These are phyloP conservation scores for Apostichopus parvimensis DNA, from an alignment of 35 echinoderm and acorn worm genomes.

Conservation along the genomic window DNA sequence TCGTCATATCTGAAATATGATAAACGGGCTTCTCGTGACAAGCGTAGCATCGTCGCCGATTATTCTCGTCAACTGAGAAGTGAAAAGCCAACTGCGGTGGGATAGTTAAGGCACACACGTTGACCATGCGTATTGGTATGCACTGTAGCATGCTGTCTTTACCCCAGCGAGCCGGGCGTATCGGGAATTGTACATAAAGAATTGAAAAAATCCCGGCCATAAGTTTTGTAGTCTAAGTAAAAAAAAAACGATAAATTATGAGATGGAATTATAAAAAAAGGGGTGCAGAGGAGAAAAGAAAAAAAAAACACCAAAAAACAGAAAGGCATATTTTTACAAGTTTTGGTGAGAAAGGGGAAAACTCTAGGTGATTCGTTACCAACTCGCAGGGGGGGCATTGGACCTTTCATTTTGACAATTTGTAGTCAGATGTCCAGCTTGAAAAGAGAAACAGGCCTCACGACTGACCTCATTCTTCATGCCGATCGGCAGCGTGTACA, in stretches of 20 bases:
- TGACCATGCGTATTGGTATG: not conserved
- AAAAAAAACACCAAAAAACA: not conserved
- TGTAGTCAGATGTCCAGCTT: no score
- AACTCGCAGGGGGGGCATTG: no score
- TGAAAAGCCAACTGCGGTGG: not conserved
- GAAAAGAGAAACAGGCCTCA: no score
- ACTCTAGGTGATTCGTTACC: no score
- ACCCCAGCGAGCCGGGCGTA: not conserved
- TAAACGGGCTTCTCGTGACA: not conserved
- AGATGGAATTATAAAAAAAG: not conserved
- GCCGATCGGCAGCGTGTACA: no score
- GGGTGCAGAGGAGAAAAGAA: not conserved
- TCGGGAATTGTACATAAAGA: not conserved
- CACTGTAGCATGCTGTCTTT: slow-evolving; percentile 12
- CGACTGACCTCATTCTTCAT: no score
- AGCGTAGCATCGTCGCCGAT: not conserved
- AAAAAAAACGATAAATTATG: no score
- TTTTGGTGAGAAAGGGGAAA: not conserved
- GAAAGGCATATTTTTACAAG: not conserved
- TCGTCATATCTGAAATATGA: not conserved
- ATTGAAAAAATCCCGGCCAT: not conserved
- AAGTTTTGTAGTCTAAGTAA: no score
- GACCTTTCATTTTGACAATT: no score
- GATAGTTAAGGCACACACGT: not conserved
- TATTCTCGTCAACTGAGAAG: not conserved